Percentiles rank a stretch among this genome's conserved stretches.
phyloP scores from a whole-genome alignment of 2,888 invertebrate species.

The Caenorhabditis imperialis region DNA sequence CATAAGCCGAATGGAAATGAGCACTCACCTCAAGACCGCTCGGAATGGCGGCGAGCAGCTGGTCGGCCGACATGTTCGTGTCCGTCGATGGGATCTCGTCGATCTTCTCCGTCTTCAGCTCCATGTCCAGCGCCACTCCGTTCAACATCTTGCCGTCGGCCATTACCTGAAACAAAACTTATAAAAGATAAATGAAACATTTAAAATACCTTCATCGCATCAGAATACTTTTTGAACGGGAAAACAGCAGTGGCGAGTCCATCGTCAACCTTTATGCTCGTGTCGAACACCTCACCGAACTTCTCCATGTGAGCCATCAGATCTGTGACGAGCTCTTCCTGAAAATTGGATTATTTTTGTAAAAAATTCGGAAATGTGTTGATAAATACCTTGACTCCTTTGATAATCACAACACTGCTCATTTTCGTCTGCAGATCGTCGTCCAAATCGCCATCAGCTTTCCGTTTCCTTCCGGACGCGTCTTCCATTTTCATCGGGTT shows the following conservation, averaged over 20 bases:
- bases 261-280: conserved; percentile 39
- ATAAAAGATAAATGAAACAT: neutral
- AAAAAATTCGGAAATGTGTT: too few relatives aligned
- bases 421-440: conserved; percentile 23
- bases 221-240: conserved; percentile 32
- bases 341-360: conserved; percentile 2
- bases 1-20: too few relatives aligned
- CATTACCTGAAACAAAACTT: conserved; percentile 29
- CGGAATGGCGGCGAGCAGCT: conserved; percentile 50
- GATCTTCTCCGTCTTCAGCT: conserved; percentile 34
- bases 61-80: conserved; percentile 46
- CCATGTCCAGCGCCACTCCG: conserved; percentile 43
- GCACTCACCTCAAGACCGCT: conserved; percentile 34
- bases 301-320: conserved; percentile 52
- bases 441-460: conserved; percentile 27
- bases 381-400: conserved; percentile 32
- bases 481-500: conserved; percentile 18
- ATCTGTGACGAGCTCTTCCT: conserved; percentile 45
- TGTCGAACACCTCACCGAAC: conserved; percentile 52
- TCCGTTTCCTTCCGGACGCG: conserved; percentile 12
- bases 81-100: conserved; percentile 49
- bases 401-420: conserved; percentile 38
- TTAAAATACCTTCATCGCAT: conserved; percentile 37
- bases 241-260: conserved; percentile 43
- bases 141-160: conserved; percentile 42